A percentile compares a stretch with the other conserved stretches of the same genome.
These are phyloP conservation scores for Erythrocercus mccallii DNA, from an alignment of 2,113 vertebrate genomes.

Conservation along the genomic window DNA sequence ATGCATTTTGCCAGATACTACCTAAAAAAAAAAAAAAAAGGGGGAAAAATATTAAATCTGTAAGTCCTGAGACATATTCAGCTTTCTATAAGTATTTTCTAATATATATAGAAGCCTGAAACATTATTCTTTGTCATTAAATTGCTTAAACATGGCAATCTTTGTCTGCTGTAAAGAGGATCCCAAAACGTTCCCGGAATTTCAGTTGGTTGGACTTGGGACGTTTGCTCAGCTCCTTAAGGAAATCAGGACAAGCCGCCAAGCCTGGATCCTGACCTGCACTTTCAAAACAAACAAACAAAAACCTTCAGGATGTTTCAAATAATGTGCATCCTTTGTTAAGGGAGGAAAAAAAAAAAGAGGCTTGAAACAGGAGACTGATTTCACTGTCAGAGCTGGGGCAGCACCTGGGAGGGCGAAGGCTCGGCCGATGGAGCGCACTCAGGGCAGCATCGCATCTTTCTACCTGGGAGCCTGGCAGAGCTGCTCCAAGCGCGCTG, in stretches of 20 bases:
- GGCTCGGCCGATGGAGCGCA: fast-evolving
- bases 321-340: not conserved
- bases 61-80: not conserved
- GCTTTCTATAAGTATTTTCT: not conserved
- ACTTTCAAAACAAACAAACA: slow-evolving; percentile 1
- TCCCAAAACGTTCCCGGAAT: not conserved
- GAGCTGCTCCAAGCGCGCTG: fast-evolving
- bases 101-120: not conserved
- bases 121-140: not conserved
- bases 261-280: not conserved
- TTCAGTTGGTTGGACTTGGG: not conserved
- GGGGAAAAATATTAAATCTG: not conserved
- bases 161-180: not conserved
- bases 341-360: not conserved
- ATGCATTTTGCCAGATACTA: not conserved
- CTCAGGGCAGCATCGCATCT: fast-evolving
- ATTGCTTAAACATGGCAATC: not conserved
- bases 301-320: not conserved
- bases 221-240: not conserved
- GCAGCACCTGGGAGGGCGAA: fast-evolving
- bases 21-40: too few relatives aligned
- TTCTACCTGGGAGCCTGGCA: not conserved
- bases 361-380: not conserved
- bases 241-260: not conserved
- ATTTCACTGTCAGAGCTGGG: not conserved